Conservation (phyloP, 2,797 vertebrate species). For the Octomys mimax region DNA sequence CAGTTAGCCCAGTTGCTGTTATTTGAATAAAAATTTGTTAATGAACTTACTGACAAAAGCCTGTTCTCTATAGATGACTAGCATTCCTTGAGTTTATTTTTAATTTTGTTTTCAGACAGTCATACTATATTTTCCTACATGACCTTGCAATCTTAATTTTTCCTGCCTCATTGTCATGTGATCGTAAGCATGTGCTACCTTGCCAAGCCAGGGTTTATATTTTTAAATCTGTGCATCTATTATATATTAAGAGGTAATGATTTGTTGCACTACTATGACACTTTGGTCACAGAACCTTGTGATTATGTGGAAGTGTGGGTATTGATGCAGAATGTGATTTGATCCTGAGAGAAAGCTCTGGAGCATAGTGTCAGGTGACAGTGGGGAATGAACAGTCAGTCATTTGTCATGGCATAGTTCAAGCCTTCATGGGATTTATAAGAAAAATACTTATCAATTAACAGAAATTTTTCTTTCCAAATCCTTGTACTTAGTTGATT, state of each 20-base stretch:
- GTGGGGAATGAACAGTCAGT: background rate
- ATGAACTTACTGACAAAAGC: background rate
- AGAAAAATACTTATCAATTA: constrained; percentile 9
- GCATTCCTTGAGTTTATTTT: background rate
- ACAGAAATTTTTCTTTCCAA: constrained; percentile 1
- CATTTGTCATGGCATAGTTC: background rate
- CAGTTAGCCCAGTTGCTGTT: background rate
- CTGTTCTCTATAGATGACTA: background rate
- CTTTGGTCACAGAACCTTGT: background rate
- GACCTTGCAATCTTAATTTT: background rate
- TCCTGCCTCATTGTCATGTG: background rate
- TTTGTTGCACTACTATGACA: background rate
- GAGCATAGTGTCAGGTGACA: background rate
- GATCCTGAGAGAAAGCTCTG: background rate
- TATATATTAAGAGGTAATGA: background rate
- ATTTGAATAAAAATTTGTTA: background rate
- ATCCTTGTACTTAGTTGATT: background rate
- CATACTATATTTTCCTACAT: background rate
- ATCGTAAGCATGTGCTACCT: background rate
- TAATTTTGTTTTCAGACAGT: background rate
- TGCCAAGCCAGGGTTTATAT: background rate
- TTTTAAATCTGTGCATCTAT: background rate
- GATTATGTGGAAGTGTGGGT: background rate
- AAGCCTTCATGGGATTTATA: background rate
- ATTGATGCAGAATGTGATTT: background rate